A percentile compares a stretch with the other conserved stretches of the same genome.
Evolutionary conservation across 2,113 vertebrate genomes (phyloP).

Genomic region (Struthio camelus): DNA sequence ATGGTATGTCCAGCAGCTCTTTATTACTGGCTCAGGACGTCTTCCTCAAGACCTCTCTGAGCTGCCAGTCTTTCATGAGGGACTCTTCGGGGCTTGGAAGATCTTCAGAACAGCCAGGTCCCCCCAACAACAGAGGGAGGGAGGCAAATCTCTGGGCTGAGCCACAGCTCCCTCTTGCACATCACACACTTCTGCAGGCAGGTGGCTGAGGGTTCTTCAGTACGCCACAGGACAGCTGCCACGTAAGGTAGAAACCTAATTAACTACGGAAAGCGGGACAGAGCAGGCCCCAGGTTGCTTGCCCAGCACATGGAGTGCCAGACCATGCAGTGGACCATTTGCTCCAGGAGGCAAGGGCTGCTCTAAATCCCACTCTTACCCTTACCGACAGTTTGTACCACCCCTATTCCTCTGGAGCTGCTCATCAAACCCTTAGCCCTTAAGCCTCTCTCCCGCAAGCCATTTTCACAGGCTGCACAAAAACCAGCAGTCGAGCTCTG

Average conservation of each 20-base stretch:
- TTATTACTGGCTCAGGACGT: neutral
- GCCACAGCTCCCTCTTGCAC: neutral
- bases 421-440: neutral
- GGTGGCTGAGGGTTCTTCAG: neutral
- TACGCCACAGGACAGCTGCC: accelerated
- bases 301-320: neutral
- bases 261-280: neutral
- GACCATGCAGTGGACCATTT: accelerated
- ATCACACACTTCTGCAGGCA: accelerated
- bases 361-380: neutral
- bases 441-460: neutral
- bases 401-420: too few relatives aligned
- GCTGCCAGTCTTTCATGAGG: neutral
- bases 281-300: accelerated
- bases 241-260: neutral
- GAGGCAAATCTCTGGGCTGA: neutral
- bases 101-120: neutral
- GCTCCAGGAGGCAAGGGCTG: accelerated
- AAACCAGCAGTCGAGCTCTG: neutral
- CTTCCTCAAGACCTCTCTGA: neutral
- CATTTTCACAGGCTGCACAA: neutral
- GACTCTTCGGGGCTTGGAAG: neutral
- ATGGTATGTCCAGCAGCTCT: neutral
- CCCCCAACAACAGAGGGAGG: neutral
- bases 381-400: neutral